Evolutionary conservation across 1,140 invertebrate genomes (phyloP).

Genomic region (Andrena cerasifolii): DNA sequence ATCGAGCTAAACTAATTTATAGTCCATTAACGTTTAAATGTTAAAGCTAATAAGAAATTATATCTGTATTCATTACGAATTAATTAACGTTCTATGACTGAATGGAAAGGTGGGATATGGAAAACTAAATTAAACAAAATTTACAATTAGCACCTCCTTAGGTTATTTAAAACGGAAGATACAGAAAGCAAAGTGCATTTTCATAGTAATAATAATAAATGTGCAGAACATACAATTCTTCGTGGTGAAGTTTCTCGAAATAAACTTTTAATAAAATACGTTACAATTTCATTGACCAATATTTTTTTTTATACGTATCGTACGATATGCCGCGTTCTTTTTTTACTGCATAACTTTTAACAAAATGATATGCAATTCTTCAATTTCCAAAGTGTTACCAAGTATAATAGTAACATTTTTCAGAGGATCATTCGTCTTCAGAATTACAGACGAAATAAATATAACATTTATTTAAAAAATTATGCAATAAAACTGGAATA

Average conservation of each 20-base stretch:
- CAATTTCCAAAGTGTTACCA: not conserved
- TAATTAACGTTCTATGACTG: conserved; percentile 15
- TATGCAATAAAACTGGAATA: conserved; percentile 12
- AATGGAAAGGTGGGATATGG: conserved; percentile 8
- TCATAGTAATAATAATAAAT: conserved; percentile 26
- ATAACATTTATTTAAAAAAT: conserved; percentile 15
- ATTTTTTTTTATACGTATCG: conserved; percentile 3
- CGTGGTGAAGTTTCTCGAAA: conserved; percentile 3
- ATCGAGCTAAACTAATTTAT: conserved; percentile 4
- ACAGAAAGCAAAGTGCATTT: conserved; percentile 22
- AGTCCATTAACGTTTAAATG: conserved; percentile 1
- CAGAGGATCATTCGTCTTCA: not conserved
- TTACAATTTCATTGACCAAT: conserved; percentile 20
- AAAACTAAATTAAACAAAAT: conserved; percentile 20
- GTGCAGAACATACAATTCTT: conserved; percentile 31
- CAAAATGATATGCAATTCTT: conserved; percentile 26
- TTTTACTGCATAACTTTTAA: conserved; percentile 30
- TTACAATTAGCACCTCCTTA: conserved; percentile 30
- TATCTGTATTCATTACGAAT: conserved; percentile 8
- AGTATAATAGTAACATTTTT: not conserved
- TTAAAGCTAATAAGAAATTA: not conserved
- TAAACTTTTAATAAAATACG: conserved; percentile 3
- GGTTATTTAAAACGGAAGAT: conserved; percentile 30
- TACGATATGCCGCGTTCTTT: not conserved
- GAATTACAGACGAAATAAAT: not conserved